phyloP scores from a whole-genome alignment of 2,888 invertebrate species.

The Lasioglossum figueresi region DNA sequence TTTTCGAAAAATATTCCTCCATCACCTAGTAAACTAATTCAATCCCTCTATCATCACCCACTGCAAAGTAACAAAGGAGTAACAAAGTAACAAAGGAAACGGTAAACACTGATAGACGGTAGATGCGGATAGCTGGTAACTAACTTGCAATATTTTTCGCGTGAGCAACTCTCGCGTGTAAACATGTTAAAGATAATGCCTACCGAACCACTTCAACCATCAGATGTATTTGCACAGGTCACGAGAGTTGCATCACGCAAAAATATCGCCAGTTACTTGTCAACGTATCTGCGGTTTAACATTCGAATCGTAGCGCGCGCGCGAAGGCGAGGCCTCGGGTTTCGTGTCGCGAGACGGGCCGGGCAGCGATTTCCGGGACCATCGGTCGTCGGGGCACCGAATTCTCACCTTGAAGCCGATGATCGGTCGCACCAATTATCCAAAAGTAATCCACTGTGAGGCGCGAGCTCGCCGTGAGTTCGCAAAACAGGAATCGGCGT shows the following conservation, averaged over 20 bases:
- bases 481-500: conserved; percentile 6
- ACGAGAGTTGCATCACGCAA: neutral
- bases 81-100: no score
- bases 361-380: neutral
- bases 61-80: no score
- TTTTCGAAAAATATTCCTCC: no score
- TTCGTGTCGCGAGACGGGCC: neutral
- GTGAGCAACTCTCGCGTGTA: no score
- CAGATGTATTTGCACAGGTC: neutral
- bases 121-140: no score
- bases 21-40: no score
- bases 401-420: conserved; percentile 50
- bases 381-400: neutral
- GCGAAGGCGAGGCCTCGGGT: neutral
- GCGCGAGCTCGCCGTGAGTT: conserved; percentile 34
- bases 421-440: conserved; percentile 1
- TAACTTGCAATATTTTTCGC: no score
- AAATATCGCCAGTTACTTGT: neutral
- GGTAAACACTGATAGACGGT: no score
- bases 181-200: no score
- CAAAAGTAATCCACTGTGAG: conserved; percentile 27
- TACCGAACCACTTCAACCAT: no score
- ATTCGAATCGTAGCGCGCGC: neutral
- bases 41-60: no score
- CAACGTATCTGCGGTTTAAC: neutral